These are phyloP conservation scores for Miichthys miiuy DNA, from an alignment of 2,797 vertebrate genomes.

Conservation along the genomic window DNA sequence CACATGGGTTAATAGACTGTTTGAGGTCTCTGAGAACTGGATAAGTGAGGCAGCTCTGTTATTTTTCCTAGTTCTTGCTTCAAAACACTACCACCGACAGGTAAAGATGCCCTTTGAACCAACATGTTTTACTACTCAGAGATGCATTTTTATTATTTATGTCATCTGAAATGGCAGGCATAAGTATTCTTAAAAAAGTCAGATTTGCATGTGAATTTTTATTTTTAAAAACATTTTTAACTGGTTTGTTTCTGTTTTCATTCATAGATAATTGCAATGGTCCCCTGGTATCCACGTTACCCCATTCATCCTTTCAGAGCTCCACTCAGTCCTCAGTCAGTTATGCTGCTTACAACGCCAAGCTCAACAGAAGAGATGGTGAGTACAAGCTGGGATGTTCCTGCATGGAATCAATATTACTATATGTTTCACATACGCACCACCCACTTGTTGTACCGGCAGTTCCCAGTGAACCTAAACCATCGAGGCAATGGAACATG, in stretches of 20 bases:
- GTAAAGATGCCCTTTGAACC: slow-evolving; percentile 55
- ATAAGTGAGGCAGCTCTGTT: slow-evolving; percentile 67
- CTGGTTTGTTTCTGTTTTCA: slow-evolving; percentile 33
- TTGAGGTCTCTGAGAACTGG: slow-evolving; percentile 66
- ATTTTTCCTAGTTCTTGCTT: slow-evolving; percentile 55
- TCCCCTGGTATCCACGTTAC: slow-evolving; percentile 87
- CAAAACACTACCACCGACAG: slow-evolving; percentile 54
- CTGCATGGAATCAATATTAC: not conserved
- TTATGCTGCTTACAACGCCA: slow-evolving; percentile 91
- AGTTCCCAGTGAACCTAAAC: slow-evolving; percentile 10
- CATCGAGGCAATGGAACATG: slow-evolving; percentile 11
- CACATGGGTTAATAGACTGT: slow-evolving; percentile 79
- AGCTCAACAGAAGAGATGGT: slow-evolving; percentile 95
- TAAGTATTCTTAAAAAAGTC: not conserved
- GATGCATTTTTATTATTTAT: slow-evolving; percentile 34
- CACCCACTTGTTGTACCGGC: slow-evolving; percentile 1
- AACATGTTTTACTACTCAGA: slow-evolving; percentile 31
- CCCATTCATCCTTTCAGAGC: slow-evolving; percentile 91
- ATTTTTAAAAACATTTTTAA: not conserved
- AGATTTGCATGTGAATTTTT: not conserved
- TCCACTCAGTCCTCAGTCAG: slow-evolving; percentile 92
- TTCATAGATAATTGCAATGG: slow-evolving; percentile 93
- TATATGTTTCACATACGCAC: not conserved
- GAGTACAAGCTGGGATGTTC: slow-evolving; percentile 68
- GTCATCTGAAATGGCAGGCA: not conserved